Evolutionary conservation across 1,140 invertebrate genomes (phyloP).

Genomic region (Hypothenemus hampei): DNA sequence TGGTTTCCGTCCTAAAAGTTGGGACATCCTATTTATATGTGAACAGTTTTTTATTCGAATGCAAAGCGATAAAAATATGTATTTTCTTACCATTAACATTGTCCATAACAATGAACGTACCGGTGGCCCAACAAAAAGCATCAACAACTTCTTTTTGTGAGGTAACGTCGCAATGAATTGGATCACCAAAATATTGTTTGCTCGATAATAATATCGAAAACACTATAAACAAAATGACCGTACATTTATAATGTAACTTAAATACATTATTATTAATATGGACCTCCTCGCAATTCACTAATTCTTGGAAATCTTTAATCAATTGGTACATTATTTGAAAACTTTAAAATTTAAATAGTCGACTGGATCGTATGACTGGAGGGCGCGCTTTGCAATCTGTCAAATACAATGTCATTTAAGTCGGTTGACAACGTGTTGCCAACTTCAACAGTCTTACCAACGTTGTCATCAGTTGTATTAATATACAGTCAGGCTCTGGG

Average conservation of each 20-base stretch:
- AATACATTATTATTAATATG: constrained; percentile 63
- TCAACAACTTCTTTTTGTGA: constrained; percentile 58
- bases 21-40: too few species aligned
- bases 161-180: constrained; percentile 58
- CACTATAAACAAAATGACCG: constrained; percentile 58
- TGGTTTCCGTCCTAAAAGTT: too few species aligned
- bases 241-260: constrained; percentile 63
- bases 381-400: too few species aligned
- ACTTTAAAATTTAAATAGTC: too few species aligned
- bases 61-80: too few species aligned
- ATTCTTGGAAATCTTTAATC: constrained; percentile 38
- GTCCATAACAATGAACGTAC: constrained; percentile 62
- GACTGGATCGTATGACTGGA: too few species aligned
- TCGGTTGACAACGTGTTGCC: too few species aligned
- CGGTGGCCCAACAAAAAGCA: constrained; percentile 72
- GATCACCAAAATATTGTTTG: constrained; percentile 68
- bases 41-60: too few species aligned
- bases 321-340: constrained; percentile 42
- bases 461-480: too few species aligned
- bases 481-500: too few species aligned
- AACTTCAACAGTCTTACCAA: too few species aligned
- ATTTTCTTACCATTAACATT: constrained; percentile 47
- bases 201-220: constrained; percentile 62
- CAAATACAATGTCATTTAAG: too few species aligned
- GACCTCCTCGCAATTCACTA: constrained; percentile 56